Evolutionary conservation across 2,797 vertebrate genomes (phyloP).

Genomic region (Synanceia verrucosa): DNA sequence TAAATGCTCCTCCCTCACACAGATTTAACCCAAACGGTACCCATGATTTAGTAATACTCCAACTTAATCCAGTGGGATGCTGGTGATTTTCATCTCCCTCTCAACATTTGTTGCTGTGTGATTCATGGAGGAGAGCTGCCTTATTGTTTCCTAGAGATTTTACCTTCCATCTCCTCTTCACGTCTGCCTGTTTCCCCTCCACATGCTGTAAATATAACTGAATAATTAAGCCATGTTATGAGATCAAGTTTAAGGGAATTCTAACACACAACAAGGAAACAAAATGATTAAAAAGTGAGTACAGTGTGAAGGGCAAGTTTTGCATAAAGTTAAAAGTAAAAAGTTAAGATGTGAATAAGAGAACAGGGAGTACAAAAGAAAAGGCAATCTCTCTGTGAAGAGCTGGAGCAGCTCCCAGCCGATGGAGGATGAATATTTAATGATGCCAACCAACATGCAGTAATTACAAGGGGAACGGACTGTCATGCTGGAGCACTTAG

Average conservation of each 20-base stretch:
- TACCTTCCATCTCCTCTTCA: slow-evolving; percentile 4
- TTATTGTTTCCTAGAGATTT: slow-evolving; percentile 26
- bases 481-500: slow-evolving; percentile 70
- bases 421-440: slow-evolving; percentile 78
- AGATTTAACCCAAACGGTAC: slow-evolving; percentile 60
- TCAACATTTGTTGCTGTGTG: slow-evolving; percentile 50
- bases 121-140: slow-evolving; percentile 38
- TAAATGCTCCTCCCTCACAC: slow-evolving; percentile 61
- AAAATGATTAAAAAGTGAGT: neutral
- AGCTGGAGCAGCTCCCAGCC: slow-evolving; percentile 61
- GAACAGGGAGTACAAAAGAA: slow-evolving; percentile 30
- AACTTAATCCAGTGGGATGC: slow-evolving; percentile 65
- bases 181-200: slow-evolving; percentile 19
- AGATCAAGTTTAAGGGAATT: too few species aligned
- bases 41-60: slow-evolving; percentile 56
- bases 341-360: slow-evolving; percentile 29
- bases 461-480: slow-evolving; percentile 77
- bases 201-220: slow-evolving; percentile 1
- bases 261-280: neutral
- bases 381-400: slow-evolving; percentile 35
- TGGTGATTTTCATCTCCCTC: slow-evolving; percentile 47
- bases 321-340: slow-evolving; percentile 24
- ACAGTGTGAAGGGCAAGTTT: neutral
- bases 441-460: slow-evolving; percentile 71
- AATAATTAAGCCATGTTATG: neutral